Percentiles rank a stretch among this genome's conserved stretches.
Conservation (phyloP, 2,888 invertebrate species). For the Imbricaverruca yamaguchii region DNA sequence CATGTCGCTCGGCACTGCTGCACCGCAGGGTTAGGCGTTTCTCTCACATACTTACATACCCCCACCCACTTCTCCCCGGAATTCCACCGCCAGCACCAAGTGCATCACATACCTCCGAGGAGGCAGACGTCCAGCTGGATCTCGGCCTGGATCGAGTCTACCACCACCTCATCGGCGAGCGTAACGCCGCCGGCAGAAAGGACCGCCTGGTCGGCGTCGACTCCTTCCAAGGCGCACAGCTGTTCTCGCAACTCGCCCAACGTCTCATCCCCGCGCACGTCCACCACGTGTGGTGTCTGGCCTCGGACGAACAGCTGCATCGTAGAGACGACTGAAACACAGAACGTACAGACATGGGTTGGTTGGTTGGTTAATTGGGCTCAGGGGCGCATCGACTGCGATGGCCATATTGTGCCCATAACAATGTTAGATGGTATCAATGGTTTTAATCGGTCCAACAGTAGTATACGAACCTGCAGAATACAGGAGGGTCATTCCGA, state of each 20-base stretch:
- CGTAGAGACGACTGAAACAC: neutral
- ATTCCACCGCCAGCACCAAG: slow-evolving; percentile 22
- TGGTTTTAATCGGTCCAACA: no score
- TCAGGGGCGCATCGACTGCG: no score
- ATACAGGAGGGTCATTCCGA: no score
- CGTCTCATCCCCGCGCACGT: slow-evolving; percentile 62
- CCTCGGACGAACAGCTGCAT: slow-evolving; percentile 80
- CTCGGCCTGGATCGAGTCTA: slow-evolving; percentile 3
- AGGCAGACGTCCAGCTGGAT: slow-evolving; percentile 71
- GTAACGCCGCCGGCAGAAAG: slow-evolving; percentile 12
- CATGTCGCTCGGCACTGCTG: no score
- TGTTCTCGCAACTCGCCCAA: slow-evolving; percentile 62
- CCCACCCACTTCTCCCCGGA: no score
- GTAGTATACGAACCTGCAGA: no score
- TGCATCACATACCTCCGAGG: slow-evolving; percentile 61
- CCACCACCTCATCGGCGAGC: slow-evolving; percentile 22
- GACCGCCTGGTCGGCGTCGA: slow-evolving; percentile 52
- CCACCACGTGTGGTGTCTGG: slow-evolving; percentile 63
- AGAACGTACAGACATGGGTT: no score
- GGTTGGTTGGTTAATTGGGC: no score
- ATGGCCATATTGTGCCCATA: no score
- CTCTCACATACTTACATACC: no score
- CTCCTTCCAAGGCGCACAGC: slow-evolving; percentile 52
- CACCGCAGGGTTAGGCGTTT: no score
- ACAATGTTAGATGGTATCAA: no score